phyloP scores from a whole-genome alignment of 2,113 vertebrate genomes.

The Diglossa brunneiventris region DNA sequence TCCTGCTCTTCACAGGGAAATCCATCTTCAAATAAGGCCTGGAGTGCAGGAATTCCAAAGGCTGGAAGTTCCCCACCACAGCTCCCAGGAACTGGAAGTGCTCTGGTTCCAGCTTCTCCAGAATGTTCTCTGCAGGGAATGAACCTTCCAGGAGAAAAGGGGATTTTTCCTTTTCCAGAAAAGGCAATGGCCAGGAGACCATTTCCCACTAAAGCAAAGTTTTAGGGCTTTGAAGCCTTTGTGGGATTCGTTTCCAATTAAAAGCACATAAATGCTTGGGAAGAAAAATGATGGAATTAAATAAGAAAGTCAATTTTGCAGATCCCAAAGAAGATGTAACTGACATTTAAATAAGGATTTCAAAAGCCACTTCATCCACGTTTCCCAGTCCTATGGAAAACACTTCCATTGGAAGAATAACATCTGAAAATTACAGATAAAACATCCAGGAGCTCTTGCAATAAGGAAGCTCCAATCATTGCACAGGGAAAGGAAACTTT shows the following conservation, averaged over 20 bases:
- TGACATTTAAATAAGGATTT: conserved; percentile 14
- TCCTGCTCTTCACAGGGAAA: background rate
- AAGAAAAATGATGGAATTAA: background rate
- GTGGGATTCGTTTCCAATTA: background rate
- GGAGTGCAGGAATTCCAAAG: background rate
- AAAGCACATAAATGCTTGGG: background rate
- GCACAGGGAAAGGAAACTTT: conserved; percentile 23
- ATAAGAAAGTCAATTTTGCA: conserved; percentile 46
- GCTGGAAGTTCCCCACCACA: rapidly evolving
- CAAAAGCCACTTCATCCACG: background rate
- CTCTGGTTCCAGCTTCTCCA: background rate
- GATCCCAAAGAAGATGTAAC: conserved; percentile 47
- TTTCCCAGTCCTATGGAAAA: conserved; percentile 35
- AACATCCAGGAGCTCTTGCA: conserved; percentile 40
- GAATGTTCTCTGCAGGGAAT: background rate
- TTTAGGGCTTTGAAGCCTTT: background rate
- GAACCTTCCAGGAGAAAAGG: background rate
- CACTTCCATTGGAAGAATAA: background rate
- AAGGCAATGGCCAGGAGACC: background rate
- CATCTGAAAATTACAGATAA: conserved; percentile 54
- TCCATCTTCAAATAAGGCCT: background rate
- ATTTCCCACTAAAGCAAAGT: background rate
- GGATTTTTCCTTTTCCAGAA: background rate
- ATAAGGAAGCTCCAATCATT: conserved; percentile 50
- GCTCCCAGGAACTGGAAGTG: rapidly evolving